A percentile compares a stretch with the other conserved stretches of the same genome.
Conservation (phyloP, 2,888 invertebrate species). For the Brachylomia viminalis region DNA sequence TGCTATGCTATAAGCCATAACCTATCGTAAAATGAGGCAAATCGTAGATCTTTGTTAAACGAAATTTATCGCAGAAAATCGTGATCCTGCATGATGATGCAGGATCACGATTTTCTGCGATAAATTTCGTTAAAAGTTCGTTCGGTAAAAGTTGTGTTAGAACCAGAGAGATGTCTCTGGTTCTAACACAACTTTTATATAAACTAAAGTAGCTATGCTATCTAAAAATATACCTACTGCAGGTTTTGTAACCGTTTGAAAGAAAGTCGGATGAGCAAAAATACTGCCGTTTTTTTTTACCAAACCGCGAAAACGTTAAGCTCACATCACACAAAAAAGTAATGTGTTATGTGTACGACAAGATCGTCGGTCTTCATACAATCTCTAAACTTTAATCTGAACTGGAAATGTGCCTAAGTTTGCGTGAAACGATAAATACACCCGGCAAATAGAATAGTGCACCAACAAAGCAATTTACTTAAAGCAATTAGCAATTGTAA, state of each 20-base stretch:
- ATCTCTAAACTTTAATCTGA: slow-evolving; percentile 34
- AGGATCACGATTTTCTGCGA: too few relatives aligned
- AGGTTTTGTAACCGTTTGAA: not conserved
- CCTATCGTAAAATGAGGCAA: not conserved
- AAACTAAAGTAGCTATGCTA: too few relatives aligned
- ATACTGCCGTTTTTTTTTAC: slow-evolving; percentile 10
- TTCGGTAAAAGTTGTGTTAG: too few relatives aligned
- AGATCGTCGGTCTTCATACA: slow-evolving; percentile 4
- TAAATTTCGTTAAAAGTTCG: too few relatives aligned
- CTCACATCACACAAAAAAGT: slow-evolving; percentile 20
- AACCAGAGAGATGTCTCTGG: not conserved
- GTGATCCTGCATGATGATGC: not conserved
- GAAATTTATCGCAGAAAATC: not conserved
- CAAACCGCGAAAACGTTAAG: not conserved
- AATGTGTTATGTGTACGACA: not conserved
- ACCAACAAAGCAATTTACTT: slow-evolving; percentile 18
- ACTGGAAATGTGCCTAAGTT: slow-evolving; percentile 35
- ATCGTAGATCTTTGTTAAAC: too few relatives aligned
- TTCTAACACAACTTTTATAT: too few relatives aligned
- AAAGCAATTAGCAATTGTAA: slow-evolving; percentile 34
- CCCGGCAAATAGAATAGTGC: slow-evolving; percentile 7
- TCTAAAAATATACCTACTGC: not conserved
- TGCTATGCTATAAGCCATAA: not conserved
- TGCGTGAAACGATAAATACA: slow-evolving; percentile 27
- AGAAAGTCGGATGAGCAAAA: not conserved